Evolutionary conservation across 1,140 invertebrate species (phyloP).

Genomic region (Vanessa tameamea): DNA sequence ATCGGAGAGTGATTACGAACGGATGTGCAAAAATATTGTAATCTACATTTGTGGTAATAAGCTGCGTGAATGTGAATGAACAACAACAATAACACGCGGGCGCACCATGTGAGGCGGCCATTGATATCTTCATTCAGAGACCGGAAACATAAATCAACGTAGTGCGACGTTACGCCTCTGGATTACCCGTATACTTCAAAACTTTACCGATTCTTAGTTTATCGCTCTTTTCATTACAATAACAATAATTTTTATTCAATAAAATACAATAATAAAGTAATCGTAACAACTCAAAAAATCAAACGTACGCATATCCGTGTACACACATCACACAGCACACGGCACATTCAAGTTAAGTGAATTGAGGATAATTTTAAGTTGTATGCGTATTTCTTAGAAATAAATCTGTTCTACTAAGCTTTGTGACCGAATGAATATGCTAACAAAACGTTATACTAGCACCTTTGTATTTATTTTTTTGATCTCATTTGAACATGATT

Average conservation of each 20-base stretch:
- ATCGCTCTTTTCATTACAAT: background rate
- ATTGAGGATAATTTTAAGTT: conserved; percentile 1
- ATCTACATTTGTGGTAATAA: conserved; percentile 51
- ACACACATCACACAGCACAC: too few species aligned
- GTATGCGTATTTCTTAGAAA: background rate
- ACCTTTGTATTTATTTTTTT: too few species aligned
- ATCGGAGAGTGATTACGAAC: conserved; percentile 18
- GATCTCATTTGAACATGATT: too few species aligned
- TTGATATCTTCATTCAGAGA: conserved; percentile 74
- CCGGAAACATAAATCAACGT: conserved; percentile 76
- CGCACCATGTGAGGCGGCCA: conserved; percentile 60
- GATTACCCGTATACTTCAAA: conserved; percentile 32
- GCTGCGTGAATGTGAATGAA: conserved; percentile 58
- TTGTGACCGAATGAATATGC: background rate
- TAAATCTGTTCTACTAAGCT: background rate
- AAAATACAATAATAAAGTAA: background rate
- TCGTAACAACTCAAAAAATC: too few species aligned
- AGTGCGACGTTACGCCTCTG: conserved; percentile 48
- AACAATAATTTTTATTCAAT: background rate
- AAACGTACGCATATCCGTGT: too few species aligned
- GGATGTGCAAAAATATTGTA: conserved; percentile 45
- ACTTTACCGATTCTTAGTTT: conserved; percentile 15
- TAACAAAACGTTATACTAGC: background rate
- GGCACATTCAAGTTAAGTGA: background rate
- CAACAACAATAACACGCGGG: conserved; percentile 56